Base-by-base conservation (phyloP, 2,113 vertebrate species). In the Indicator maculatus region DNA sequence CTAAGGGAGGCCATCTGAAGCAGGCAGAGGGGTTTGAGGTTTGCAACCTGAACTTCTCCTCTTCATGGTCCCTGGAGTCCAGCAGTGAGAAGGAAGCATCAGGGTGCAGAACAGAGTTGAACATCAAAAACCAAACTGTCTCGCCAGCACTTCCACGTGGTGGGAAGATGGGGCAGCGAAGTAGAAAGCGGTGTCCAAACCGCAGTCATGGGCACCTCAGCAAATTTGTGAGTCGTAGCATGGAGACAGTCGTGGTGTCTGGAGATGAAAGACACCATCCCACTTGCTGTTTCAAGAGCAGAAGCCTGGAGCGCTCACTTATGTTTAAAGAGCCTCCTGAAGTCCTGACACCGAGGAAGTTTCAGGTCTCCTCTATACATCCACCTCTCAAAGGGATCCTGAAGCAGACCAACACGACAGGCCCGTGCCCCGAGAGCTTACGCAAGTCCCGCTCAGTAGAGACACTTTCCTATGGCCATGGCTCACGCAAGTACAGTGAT, bases 321-420 rank as follows among this genome's bases (percentile, higher is more conserved):
- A 95, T 95, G 69, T 98, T 98, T 94, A 98, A 98, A 90, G 97
- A 98, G 73, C 96, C 96, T 44, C 97, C 97, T 30, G 97, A 98
- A 93, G 95, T 98, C 61, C 85, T 98, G 79, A 93, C 87, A 59
- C 97, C 97, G 0, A 97, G 95, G 86, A 97, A 97, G 55, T 83
- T 92, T 60, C 90, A 4, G 16, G 83, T 59, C 28, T 91, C 88
- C 33, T 81, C 93, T 53, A 65, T 66, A 5, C 93, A 66, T 20
- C 83, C 95, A 39, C 97, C 97, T 20, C 98, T 98, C 4, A 98
- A 98, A 91, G 95, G 98, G 71, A 99, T 99, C 94, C 96, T 99
- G 92, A 99, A 99, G 93, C 98, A 97, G 87, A 93, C 97, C 6
- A 93, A 41, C 16, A 38, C 92, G 11, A 93, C 97, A 19, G 86